These are phyloP conservation scores for Tetranychus cinnabarinus DNA, from an alignment of 1,140 invertebrate genomes.

Conservation along the genomic window DNA sequence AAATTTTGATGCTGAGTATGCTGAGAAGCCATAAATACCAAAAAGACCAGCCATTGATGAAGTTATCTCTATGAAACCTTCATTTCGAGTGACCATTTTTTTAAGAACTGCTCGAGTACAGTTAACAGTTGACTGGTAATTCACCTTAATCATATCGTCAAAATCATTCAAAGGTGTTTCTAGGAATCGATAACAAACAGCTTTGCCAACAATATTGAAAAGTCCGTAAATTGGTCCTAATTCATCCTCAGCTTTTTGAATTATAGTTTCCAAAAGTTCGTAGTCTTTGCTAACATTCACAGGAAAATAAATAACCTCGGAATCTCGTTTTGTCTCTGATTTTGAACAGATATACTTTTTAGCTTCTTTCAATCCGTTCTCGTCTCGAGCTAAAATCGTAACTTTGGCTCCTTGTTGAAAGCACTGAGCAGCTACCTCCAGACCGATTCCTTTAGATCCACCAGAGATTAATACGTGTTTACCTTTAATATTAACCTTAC, in stretches of 20 bases:
- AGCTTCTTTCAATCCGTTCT: conserved; percentile 32
- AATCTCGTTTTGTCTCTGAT: neutral
- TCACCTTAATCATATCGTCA: conserved; percentile 31
- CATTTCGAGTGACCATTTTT: conserved; percentile 22
- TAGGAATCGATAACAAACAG: conserved; percentile 43
- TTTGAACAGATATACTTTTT: conserved; percentile 28
- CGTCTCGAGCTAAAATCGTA: conserved; percentile 61
- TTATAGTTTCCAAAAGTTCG: neutral
- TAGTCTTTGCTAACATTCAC: conserved; percentile 7
- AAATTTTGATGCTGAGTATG: conserved; percentile 81
- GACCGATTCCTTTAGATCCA: conserved; percentile 85
- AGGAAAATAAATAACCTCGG: conserved; percentile 34
- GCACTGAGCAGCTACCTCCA: conserved; percentile 48
- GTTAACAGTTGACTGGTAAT: conserved; percentile 29
- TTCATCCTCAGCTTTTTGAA: conserved; percentile 28
- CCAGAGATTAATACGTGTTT: conserved; percentile 39
- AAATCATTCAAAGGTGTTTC: conserved; percentile 41
- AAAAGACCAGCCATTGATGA: conserved; percentile 70
- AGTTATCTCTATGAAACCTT: conserved; percentile 57
- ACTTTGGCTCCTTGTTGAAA: conserved; percentile 56
- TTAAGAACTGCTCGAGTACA: conserved; percentile 28
- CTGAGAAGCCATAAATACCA: conserved; percentile 72
- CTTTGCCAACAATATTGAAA: conserved; percentile 65
- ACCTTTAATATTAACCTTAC: neutral
- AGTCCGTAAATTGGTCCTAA: conserved; percentile 60